Conservation (phyloP, 2,113 vertebrate species). For the Burhinus oedicnemus region DNA sequence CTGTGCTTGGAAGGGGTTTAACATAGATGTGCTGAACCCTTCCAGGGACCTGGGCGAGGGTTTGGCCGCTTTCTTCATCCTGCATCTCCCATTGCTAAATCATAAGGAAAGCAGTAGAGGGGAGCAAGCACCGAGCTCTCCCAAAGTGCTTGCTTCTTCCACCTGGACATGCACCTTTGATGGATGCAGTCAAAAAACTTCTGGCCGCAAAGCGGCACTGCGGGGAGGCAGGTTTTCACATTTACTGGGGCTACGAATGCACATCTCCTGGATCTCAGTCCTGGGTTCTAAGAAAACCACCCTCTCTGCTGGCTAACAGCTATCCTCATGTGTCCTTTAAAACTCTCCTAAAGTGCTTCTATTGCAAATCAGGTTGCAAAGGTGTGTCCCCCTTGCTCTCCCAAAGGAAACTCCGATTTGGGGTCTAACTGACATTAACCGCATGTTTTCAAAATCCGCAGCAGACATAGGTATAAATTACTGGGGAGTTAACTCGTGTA, state of each 20-base stretch:
- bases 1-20: not conserved
- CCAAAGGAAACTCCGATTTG: not conserved
- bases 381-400: too few relatives aligned
- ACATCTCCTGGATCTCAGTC: not conserved
- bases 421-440: not conserved
- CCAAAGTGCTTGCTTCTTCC: accelerated
- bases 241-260: not conserved
- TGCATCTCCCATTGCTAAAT: not conserved
- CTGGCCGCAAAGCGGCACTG: not conserved
- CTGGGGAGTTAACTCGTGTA: not conserved
- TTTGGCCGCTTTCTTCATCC: not conserved
- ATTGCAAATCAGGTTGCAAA: not conserved
- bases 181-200: not conserved
- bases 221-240: not conserved
- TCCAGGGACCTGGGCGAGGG: not conserved
- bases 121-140: not conserved
- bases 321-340: accelerated
- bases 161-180: not conserved
- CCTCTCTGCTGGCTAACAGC: not conserved
- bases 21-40: not conserved
- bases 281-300: not conserved
- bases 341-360: not conserved
- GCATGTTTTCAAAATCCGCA: not conserved
- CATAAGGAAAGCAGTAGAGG: not conserved
- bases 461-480: not conserved